Evolutionary conservation across 2,888 invertebrate genomes (phyloP), one percentile per base, ranked within the genome.

Genomic region (Hypomecis atomaria): DNA sequence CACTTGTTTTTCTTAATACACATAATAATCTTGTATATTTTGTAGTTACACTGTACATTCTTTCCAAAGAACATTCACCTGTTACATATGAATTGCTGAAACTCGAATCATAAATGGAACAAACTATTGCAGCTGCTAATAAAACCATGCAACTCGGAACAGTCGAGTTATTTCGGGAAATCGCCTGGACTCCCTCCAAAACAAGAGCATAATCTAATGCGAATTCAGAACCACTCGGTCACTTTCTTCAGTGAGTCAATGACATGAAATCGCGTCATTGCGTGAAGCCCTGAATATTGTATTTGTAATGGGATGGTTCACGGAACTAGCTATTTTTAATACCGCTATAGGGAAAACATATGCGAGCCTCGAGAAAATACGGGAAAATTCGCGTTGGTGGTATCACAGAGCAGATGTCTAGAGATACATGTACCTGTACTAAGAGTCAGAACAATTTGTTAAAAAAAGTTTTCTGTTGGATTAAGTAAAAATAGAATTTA

Each of bases 181-280:
- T 78, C 81, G 83, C 81, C 92, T 92, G 92, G 92, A 92, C 86
- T 82, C 80, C 83, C 86, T 91, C 92, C 92, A 92, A 92, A 87
- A 86, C 70, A 63, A 71, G 69, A 63, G 66, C 65, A 79, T 79
- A 76, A 23, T 23, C 23, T 79, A 78, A 78, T 72, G 78, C 78
- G 78, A 83, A 85, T 85, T 86, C 85, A 82, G 82, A 86, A 82
- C 73, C 82, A 85, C 79, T 85, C 89, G 86, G 88, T 87, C 91
- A 90, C 87, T 89, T 88, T 88, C 83, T 84, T 78, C 84, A 78
- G 79, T 89, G 89, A 90, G 86, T 91, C 92, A 92, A 89, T 89
- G 87, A 87, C 88, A 85, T 74, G 82, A 82, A 78, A 73, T 69
- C 69, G 61, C 68, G 66, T 72, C 68, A 69, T 72, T 62, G 69